Base-by-base conservation (phyloP, 2,888 invertebrate genomes). In the Noctua fimbriata region DNA sequence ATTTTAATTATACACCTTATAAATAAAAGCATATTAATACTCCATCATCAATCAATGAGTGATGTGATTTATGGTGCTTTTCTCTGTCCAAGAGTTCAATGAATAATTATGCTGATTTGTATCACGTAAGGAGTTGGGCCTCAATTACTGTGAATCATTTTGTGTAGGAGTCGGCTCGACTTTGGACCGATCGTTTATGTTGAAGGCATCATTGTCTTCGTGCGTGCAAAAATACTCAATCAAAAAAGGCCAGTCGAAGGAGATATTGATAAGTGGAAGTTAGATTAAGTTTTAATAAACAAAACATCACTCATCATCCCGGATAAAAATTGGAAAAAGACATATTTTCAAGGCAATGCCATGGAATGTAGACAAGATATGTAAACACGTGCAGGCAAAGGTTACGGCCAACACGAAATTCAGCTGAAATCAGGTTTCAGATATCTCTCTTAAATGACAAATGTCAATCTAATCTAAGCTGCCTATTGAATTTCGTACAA, bases 111-210 rank as follows among this genome's bases (percentile, higher is more conserved):
- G 65, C 21, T 49, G 55, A 71, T 82, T 76, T 73, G 63, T 73
- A 79, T 75, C 73, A 73, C 63, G 55, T 44, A 69, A 32, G 14
- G 78, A 67, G 63, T 78, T 73, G 69, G 66, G 60, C 44, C 49
- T 77, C 82, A 76, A 76, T 85, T 70, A 75, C 28, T 82, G 52
- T 82, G 76, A 85, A 73, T 85, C 75, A 85, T 78, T 80, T 63
- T 75, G 85, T 78, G 74, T 84, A 82, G 82, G 82, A 81, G 81
- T 74, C 49, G 28, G n/a, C 36, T 82, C 66, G 82, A 85, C 82
- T 82, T 85, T 70, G 75, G 72, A 82, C 78, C 69, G 65, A 41
- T 66, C 70, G 32, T 70, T 80, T 71, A 67, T 36, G 67, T 71
- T 58, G 49, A 21, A 69, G 71, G 18, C n/a, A 52, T 36, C 58